Evolutionary conservation across 2,888 invertebrate species (phyloP), one percentile per base, ranked within the genome.

Genomic region (Luffia ferchaultella): DNA sequence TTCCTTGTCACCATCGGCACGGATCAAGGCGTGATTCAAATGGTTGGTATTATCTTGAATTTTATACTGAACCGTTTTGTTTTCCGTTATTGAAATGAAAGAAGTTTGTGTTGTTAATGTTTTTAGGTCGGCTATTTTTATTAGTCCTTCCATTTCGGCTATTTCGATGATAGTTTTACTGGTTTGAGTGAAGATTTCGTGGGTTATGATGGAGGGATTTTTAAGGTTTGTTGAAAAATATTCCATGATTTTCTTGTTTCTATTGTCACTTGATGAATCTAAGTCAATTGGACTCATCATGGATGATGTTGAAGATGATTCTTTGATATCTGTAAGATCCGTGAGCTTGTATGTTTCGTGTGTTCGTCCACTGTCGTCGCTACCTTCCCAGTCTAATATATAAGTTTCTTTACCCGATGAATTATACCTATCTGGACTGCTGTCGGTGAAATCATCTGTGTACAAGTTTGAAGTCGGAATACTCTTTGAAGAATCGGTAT

Each of bases 81-180:
- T 73, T 60, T 75, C 70, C 16, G 64, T 68, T 52, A 82, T 67
- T 9, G 77, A 78, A 48, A 76, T 54, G 17, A 67, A 63, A 2
- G 82, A 83, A 0, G 83, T 83, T 62, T 83, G 83, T 0, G 83
- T 83, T 53, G 78, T 68, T 44, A 80, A 59, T 1, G 68, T 65
- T 42, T 68, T 68, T 18, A 56, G 58, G 30, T 65, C 52, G 7
- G 53, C 30, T 53, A 53, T 60, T 15, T 51, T 50, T n/a, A 57
- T 18, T 16, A 45, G 53, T 1, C 56, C 58, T n/a, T 77, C 77
- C 15, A 60, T 60, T 58, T 76, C 70, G 3, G 80, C 84, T 49
- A 87, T 60, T 58, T 86, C 74, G 42, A 87, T 64, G 45, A 87
- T 82, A 1, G 87, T 87, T 70, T 85, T 86, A 57, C 87, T 87